Percentiles rank a stretch among this genome's conserved stretches.
Evolutionary conservation across 2,113 vertebrate species (phyloP).

Genomic region (Hirundichthys speculiger): DNA sequence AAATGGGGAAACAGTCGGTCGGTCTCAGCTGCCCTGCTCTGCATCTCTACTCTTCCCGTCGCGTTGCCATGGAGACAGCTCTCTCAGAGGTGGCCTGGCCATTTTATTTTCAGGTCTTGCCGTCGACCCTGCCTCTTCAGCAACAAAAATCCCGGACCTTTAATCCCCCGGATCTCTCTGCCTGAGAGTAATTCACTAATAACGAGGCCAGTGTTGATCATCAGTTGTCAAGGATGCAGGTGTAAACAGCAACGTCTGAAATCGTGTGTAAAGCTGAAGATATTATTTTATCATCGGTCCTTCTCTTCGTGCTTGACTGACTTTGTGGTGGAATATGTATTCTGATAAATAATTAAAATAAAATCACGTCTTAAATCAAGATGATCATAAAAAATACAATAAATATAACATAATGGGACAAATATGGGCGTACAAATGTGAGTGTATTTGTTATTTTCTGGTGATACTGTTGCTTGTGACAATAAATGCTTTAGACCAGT

Average conservation of each 20-base stretch:
- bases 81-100: constrained; percentile 43
- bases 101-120: constrained; percentile 31
- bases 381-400: too few relatives aligned
- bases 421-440: too few relatives aligned
- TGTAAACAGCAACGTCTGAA: background rate
- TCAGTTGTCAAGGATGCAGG: background rate
- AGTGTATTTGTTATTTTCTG: too few relatives aligned
- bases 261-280: background rate
- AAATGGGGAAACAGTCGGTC: constrained; percentile 7
- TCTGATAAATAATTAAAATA: too few relatives aligned
- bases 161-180: constrained; percentile 4
- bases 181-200: background rate
- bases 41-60: constrained; percentile 18
- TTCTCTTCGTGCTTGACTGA: background rate
- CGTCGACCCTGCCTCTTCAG: background rate
- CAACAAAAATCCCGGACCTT: background rate
- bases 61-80: constrained; percentile 73
- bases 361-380: too few relatives aligned
- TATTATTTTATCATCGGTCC: background rate
- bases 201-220: background rate
- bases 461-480: too few relatives aligned
- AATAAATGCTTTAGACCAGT: too few relatives aligned
- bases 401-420: too few relatives aligned
- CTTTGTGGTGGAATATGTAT: too few relatives aligned
- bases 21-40: constrained; percentile 21